phyloP scores from a whole-genome alignment of 2,888 invertebrate genomes.

The Leuctra nigra region DNA sequence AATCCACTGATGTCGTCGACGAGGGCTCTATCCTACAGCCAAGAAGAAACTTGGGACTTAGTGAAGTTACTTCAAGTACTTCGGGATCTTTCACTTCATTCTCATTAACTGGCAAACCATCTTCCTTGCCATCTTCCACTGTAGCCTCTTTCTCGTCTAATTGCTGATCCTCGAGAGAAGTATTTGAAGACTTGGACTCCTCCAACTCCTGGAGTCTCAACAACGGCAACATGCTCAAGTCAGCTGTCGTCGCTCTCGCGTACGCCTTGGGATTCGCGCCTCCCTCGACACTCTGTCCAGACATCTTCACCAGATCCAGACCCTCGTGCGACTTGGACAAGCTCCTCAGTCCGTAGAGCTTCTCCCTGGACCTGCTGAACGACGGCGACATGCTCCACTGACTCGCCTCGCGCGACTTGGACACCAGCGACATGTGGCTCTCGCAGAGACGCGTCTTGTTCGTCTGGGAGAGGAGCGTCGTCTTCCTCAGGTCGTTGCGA shows the following conservation, averaged over 20 bases:
- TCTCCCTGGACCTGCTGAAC: constrained; percentile 40
- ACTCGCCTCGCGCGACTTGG: constrained; percentile 35
- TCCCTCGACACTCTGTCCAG: constrained; percentile 12
- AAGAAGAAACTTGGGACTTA: too few species aligned
- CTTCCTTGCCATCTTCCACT: background rate
- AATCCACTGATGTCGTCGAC: too few species aligned
- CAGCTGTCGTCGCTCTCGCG: constrained; percentile 29
- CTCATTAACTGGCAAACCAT: background rate
- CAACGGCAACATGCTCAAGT: constrained; percentile 22
- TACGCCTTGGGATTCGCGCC: constrained; percentile 22
- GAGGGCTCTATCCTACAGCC: too few species aligned
- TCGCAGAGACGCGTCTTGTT: constrained; percentile 39
- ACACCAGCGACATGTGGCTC: constrained; percentile 43
- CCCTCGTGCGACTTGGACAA: constrained; percentile 46
- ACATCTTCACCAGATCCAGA: constrained; percentile 39
- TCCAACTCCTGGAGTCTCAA: constrained; percentile 16
- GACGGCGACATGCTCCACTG: constrained; percentile 25
- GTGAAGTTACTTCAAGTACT: too few species aligned
- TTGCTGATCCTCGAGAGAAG: background rate
- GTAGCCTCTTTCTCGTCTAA: background rate
- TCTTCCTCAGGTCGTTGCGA: constrained; percentile 26
- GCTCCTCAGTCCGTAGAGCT: constrained; percentile 43
- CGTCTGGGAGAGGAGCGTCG: constrained; percentile 28
- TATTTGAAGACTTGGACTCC: background rate
- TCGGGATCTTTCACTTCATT: background rate